A percentile compares a stretch with the other conserved stretches of the same genome.
Evolutionary conservation across 2,888 invertebrate genomes (phyloP).

Genomic region (Lasioglossum vierecki): DNA sequence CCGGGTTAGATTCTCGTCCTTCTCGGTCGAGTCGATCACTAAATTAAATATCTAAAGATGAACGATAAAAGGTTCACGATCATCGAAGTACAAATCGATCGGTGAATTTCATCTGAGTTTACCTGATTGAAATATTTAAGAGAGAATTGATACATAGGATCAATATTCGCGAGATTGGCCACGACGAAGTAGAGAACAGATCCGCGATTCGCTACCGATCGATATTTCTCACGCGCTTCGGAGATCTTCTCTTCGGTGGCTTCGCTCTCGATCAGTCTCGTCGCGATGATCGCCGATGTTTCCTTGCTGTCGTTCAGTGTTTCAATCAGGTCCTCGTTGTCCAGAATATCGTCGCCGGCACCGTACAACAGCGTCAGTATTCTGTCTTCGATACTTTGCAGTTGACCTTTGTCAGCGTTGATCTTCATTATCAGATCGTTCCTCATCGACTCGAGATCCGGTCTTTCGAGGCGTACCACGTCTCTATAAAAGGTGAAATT

Average conservation of each 20-base stretch:
- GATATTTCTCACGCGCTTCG: slow-evolving; percentile 93
- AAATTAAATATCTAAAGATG: slow-evolving; percentile 89
- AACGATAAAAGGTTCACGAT: not conserved
- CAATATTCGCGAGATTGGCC: slow-evolving; percentile 93
- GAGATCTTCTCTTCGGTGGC: slow-evolving; percentile 94
- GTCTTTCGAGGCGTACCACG: slow-evolving; percentile 95
- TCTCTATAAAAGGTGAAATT: slow-evolving; percentile 85
- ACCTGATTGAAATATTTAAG: slow-evolving; percentile 94
- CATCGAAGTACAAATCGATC: not conserved
- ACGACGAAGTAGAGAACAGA: slow-evolving; percentile 96
- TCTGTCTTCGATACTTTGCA: slow-evolving; percentile 95
- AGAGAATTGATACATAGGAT: slow-evolving; percentile 98
- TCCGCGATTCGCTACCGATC: slow-evolving; percentile 93
- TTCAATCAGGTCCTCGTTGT: slow-evolving; percentile 96
- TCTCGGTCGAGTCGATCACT: slow-evolving; percentile 92
- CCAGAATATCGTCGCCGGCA: slow-evolving; percentile 95
- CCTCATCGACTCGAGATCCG: slow-evolving; percentile 93
- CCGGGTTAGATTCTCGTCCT: slow-evolving; percentile 87
- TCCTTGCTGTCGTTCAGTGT: slow-evolving; percentile 96
- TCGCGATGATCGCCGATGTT: slow-evolving; percentile 95
- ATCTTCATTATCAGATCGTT: slow-evolving; percentile 94
- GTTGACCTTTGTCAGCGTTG: slow-evolving; percentile 92
- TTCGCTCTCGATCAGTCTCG: slow-evolving; percentile 94
- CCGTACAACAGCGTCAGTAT: slow-evolving; percentile 93
- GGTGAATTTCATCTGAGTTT: slow-evolving; percentile 3